These are phyloP conservation scores for Drosophila rufa DNA, from an alignment of 1,140 invertebrate genomes.

Conservation along the genomic window DNA sequence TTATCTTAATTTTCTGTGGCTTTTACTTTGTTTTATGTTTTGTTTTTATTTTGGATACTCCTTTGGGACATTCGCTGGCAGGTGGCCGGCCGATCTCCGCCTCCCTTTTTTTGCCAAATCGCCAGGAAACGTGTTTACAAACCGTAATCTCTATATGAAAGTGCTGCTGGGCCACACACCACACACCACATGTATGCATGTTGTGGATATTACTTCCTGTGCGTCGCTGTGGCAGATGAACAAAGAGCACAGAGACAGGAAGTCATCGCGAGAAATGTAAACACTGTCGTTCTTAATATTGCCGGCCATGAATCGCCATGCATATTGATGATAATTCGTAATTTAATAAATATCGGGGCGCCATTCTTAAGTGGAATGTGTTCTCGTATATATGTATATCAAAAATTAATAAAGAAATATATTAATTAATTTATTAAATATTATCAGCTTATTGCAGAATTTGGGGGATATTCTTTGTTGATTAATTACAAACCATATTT, in stretches of 20 bases:
- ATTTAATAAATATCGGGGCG: slow-evolving; percentile 1
- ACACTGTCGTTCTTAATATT: slow-evolving; percentile 14
- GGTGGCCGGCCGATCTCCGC: slow-evolving; percentile 7
- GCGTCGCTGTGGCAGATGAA: slow-evolving; percentile 12
- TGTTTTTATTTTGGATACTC: slow-evolving; percentile 1
- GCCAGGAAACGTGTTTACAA: slow-evolving; percentile 14
- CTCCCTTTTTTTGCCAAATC: slow-evolving; percentile 2
- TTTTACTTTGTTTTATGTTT: slow-evolving; percentile 1
- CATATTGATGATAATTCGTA: slow-evolving; percentile 15
- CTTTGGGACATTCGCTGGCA: slow-evolving; percentile 9
- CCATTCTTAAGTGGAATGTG: background rate
- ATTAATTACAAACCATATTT: no score
- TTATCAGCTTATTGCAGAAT: background rate
- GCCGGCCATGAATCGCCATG: slow-evolving; percentile 12
- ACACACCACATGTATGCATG: background rate
- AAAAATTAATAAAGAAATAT: background rate
- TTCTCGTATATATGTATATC: background rate
- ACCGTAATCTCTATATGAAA: slow-evolving; percentile 6
- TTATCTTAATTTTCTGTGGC: slow-evolving; percentile 6
- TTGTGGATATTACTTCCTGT: slow-evolving; percentile 12
- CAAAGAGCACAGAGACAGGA: slow-evolving; percentile 18
- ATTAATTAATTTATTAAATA: no score
- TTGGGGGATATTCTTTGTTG: background rate
- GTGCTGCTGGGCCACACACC: background rate
- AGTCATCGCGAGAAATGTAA: slow-evolving; percentile 7